Evolutionary conservation across 2,888 invertebrate species (phyloP), one percentile per base, ranked within the genome.

Genomic region (Nebria salina): DNA sequence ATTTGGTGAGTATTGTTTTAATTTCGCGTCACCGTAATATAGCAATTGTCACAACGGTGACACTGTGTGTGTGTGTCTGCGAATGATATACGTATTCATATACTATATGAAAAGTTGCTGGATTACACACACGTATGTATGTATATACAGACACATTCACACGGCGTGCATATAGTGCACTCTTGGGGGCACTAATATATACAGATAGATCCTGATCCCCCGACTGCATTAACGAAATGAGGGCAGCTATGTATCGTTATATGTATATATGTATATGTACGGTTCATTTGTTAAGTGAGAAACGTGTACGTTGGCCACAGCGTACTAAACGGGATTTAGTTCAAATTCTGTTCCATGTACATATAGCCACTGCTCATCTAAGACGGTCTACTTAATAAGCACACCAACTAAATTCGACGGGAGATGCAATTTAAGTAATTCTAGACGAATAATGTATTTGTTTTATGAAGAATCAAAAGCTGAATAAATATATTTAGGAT

Each of bases 251-350:
- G 25, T 65, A 20, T 20, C 20, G 20, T 20, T 20, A 20, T 20
- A 20, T 20, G 20, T 20, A 20, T 20, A 20, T 20, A 20, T 20
- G 20, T 34, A 34, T 34, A 34, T 42, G 42, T 73, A 64, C 73
- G 73, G 73, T 78, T 78, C 78, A 78, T 78, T 78, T 78, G 78
- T 78, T 78, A 78, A 54, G 76, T 76, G 76, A 76, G 20, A 41
- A 76, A 76, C 75, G 75, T 54, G 11, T 65, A 65, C 66, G 43
- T 11, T 42, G 13, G 66, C 66, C 66, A n/a, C 66, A 25, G 66
- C 25, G n/a, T 66, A 66, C 66, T 66, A 66, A 34, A 66, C 66
- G 15, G 66, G 66, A 66, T 66, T 66, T 66, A 25, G 66, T 13
- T 13, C 66, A 15, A 25, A 15, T 13, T 25, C 66, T 34, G 34